Evolutionary conservation across 2,113 vertebrate genomes (phyloP).

Genomic region (Nycticebus coucang): DNA sequence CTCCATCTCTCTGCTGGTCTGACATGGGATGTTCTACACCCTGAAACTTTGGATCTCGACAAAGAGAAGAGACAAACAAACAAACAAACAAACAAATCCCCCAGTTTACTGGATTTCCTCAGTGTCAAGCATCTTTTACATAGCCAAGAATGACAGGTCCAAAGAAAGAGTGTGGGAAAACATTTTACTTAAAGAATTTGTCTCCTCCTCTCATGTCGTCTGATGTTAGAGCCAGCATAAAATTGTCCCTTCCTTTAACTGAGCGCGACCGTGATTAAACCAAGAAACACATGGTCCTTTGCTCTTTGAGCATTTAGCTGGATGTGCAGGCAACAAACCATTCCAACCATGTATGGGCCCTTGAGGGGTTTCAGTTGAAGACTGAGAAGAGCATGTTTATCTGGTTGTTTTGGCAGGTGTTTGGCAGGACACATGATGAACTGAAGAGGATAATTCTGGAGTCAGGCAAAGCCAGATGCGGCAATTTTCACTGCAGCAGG

Average conservation of each 20-base stretch:
- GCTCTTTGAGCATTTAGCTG: neutral
- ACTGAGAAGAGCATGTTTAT: neutral
- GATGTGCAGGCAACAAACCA: neutral
- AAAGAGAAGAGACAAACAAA: neutral
- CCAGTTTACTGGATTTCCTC: neutral
- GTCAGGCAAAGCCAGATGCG: neutral
- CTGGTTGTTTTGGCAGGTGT: neutral
- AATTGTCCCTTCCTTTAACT: neutral
- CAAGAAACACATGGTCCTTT: neutral
- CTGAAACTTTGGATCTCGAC: neutral
- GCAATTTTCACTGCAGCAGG: neutral
- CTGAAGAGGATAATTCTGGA: neutral
- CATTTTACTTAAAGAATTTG: neutral
- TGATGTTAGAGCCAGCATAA: neutral
- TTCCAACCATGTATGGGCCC: neutral
- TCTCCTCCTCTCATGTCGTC: neutral
- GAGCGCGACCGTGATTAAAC: neutral
- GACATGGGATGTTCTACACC: neutral
- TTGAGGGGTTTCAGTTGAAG: neutral
- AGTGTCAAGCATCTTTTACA: neutral
- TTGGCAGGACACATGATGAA: neutral
- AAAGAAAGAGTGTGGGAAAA: neutral
- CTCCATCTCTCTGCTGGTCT: fast-evolving
- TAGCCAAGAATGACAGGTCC: neutral
- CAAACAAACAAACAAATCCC: neutral